Evolutionary conservation across 2,797 vertebrate species (phyloP), one percentile per base, ranked within the genome.

Genomic region (Enteromius fasciolatus): DNA sequence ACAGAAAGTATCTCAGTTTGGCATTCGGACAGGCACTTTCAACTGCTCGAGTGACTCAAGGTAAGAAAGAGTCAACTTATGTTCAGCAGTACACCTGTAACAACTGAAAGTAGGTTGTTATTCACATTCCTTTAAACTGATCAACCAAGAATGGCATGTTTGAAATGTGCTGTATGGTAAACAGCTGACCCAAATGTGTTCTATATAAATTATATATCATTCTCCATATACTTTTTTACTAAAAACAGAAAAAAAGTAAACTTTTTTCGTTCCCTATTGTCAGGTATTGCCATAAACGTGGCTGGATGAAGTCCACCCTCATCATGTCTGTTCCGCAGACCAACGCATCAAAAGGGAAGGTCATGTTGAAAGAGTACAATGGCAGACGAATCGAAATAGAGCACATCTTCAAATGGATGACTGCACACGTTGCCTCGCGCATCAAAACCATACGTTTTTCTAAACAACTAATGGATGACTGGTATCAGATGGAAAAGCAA

Each of bases 291-390:
- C 94, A 90, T 86, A 96, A 95, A 88, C 95, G 98, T 28, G 97
- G 97, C 80, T 99, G 98, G 98, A 91, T 97, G 80, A 96, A 92
- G 81, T 99, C 98, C 87, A 99, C 97, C 0, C 95, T 99, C 86
- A 96, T 99, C 85, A 99, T 99, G 97, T 98, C 98, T 0, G 97
- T 99, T 78, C 98, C 98, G 0, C 97, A 99, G 86, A 99, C 98
- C 0, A 97, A 94, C 1, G 97, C 98, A 1, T 99, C 98, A 3
- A 99, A 99, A 90, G 98, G 98, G 14, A 99, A 96, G 89, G 98
- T 99, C 50, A 97, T 98, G 96, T 94, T 99, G 0, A 98, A 98
- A 88, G 97, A 99, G 81, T 99, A 99, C 84, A 94, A 88, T 0
- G 97, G 97, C 44, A 93, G 86, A 18, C 95, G 79, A 84, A 91